Percentiles rank a stretch among this genome's conserved stretches.
phyloP scores from a whole-genome alignment of 2,888 invertebrate genomes.

The Lacanobia oleracea region DNA sequence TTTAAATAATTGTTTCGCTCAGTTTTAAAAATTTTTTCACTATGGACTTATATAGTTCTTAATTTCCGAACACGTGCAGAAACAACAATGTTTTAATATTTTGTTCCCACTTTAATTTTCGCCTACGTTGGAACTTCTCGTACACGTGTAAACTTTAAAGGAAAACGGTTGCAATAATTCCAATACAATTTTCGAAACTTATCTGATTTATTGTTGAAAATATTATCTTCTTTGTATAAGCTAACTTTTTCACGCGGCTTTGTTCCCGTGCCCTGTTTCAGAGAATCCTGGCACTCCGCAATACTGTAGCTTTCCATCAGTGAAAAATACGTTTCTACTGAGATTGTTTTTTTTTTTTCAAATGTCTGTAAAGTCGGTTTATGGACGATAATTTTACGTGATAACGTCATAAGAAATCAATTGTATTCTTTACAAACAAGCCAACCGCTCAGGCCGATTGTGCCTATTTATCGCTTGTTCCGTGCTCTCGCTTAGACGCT shows the following conservation, averaged over 20 bases:
- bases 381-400: too few relatives aligned
- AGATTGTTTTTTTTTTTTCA: too few relatives aligned
- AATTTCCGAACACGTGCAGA: constrained; percentile 8
- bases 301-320: neutral
- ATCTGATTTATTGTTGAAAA: neutral
- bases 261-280: too few relatives aligned
- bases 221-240: neutral
- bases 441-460: too few relatives aligned
- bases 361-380: too few relatives aligned
- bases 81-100: constrained; percentile 1
- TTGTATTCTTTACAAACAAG: too few relatives aligned
- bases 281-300: too few relatives aligned
- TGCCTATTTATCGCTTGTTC: too few relatives aligned
- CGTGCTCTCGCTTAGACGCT: too few relatives aligned
- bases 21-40: neutral
- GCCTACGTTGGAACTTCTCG: constrained; percentile 5
- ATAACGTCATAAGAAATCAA: too few relatives aligned
- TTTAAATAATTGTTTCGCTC: neutral
- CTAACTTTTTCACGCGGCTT: too few relatives aligned
- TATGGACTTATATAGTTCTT: neutral
- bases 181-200: neutral
- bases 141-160: constrained; percentile 39
- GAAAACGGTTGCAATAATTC: constrained; percentile 14
- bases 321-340: neutral
- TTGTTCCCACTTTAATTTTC: constrained; percentile 1